Evolutionary conservation across 2,797 vertebrate genomes (phyloP), one percentile per base, ranked within the genome.

Genomic region (Denticeps clupeoides): DNA sequence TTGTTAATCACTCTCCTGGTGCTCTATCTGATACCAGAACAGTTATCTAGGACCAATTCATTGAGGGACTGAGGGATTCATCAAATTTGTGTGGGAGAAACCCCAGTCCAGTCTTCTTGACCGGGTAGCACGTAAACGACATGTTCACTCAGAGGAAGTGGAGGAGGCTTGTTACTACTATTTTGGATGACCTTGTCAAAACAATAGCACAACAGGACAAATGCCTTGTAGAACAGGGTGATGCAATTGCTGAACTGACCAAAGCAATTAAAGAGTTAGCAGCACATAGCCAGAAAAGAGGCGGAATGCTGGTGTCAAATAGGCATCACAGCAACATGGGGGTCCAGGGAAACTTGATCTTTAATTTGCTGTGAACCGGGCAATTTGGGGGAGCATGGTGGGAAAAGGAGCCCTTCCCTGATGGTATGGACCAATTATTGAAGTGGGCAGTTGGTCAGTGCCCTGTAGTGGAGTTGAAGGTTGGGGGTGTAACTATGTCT

Each of bases 171-270:
- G 29, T 5, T 41, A 38, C 4, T 45, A 18, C 40, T 12, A 31
- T 12, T n/a, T 22, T 45, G 25, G 32, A 53, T 3, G 40, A 48
- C 25, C 12, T 48, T 4, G 23, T 45, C 8, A 46, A 47, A 5
- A 28, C 51, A 2, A 42, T 57, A 13, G 35, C 42, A 4, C 37
- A 57, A 4, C 43, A 53, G 40, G 45, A 45, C 10, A 29, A 11
- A 26, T 2, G 4, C n/a, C n/a, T n/a, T n/a, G n/a, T n/a, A n/a
- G n/a, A n/a, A n/a, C n/a, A n/a, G n/a, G n/a, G n/a, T n/a, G 51
- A 33, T 47, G 29, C 16, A 10, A 45, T 52, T 15, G 44, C 45
- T 28, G 41, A 59, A 12, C 12, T 50, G 4, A 49, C 41, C 8
- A 8, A 19, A 28, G 50, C 40, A 2, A 41, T 59, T 1, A 41